Percentiles rank a stretch among this genome's conserved stretches.
phyloP scores from a whole-genome alignment of 2,113 vertebrate species.

The Quiscalus mexicanus region DNA sequence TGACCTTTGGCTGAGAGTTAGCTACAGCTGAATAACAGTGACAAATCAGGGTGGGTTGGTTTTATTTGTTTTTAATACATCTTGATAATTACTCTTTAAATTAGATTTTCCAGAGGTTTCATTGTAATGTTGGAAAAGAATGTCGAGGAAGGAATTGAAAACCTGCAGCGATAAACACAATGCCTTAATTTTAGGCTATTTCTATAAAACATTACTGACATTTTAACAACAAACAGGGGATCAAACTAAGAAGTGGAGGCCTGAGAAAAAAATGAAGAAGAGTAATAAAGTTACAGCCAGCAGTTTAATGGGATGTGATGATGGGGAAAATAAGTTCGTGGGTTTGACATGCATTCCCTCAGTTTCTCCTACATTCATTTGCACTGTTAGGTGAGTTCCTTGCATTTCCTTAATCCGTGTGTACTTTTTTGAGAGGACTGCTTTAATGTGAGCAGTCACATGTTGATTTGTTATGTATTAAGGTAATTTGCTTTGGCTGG shows the following conservation, averaged over 20 bases:
- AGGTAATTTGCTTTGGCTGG: conserved; percentile 21
- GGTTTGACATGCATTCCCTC: neutral
- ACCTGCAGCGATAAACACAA: neutral
- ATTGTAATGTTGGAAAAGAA: neutral
- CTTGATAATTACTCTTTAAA: conserved; percentile 60
- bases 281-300: neutral
- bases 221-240: neutral
- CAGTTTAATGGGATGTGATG: conserved; percentile 22
- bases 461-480: conserved; percentile 13
- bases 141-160: neutral
- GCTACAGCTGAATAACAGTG: conserved; percentile 25
- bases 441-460: neutral
- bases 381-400: neutral
- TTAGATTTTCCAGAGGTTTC: conserved; percentile 30
- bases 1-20: conserved; percentile 39
- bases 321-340: neutral
- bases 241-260: neutral
- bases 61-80: conserved; percentile 58
- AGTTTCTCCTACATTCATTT: neutral
- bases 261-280: neutral
- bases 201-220: conserved; percentile 17
- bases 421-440: neutral
- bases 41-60: conserved; percentile 1
- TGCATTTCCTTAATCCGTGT: neutral
- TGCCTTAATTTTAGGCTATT: conserved; percentile 34